These are phyloP conservation scores for Toxonevra muliebris DNA, from an alignment of 2,888 invertebrate species.

Conservation along the genomic window DNA sequence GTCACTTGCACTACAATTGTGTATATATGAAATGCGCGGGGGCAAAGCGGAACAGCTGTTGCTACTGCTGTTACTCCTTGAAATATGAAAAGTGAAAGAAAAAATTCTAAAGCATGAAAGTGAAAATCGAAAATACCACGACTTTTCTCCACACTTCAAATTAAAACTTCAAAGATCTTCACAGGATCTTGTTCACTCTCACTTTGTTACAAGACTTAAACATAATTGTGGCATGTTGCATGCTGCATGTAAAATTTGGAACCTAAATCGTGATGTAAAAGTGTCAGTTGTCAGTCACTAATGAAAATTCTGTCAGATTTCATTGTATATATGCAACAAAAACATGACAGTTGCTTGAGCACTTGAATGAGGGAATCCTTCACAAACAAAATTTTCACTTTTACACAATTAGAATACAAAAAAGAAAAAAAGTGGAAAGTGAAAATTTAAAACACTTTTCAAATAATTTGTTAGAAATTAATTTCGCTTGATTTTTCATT, in stretches of 20 bases:
- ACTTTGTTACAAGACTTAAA: no score
- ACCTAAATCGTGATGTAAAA: not conserved
- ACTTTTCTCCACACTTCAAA: no score
- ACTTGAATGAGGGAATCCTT: conserved; percentile 15
- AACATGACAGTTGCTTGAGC: conserved; percentile 27
- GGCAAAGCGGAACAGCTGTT: not conserved
- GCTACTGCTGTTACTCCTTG: not conserved
- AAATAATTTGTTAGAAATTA: no score
- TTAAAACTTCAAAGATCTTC: no score
- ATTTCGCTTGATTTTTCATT: no score
- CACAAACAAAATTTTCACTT: no score
- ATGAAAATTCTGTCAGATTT: conserved; percentile 31
- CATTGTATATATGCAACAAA: not conserved
- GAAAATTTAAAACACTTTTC: no score
- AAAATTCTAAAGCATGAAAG: not conserved
- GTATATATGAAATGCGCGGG: not conserved
- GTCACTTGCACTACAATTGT: not conserved
- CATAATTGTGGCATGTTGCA: no score
- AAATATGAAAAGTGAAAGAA: not conserved
- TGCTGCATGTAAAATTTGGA: not conserved
- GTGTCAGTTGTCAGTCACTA: conserved; percentile 31
- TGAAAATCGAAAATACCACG: no score
- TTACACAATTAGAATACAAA: no score
- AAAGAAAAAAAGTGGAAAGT: no score
- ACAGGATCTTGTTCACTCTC: no score